phyloP scores from a whole-genome alignment of 2,888 invertebrate species.

The Cantharis rustica region DNA sequence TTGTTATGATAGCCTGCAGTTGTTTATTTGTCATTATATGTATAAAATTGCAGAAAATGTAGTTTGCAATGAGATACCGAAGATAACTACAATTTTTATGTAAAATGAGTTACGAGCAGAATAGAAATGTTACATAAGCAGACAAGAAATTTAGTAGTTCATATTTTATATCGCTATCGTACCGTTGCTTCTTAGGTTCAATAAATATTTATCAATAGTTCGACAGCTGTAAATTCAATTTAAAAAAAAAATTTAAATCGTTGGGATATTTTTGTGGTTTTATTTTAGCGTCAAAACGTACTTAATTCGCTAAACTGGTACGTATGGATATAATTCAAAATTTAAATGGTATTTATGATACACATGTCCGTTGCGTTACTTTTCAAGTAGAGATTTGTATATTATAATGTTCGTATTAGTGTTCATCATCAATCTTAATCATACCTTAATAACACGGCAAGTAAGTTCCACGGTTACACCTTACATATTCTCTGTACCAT shows the following conservation, averaged over 20 bases:
- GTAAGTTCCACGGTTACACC: slow-evolving; percentile 27
- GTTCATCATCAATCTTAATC: slow-evolving; percentile 27
- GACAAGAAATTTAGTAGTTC: background rate
- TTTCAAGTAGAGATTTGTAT: slow-evolving; percentile 6
- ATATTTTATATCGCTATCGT: background rate
- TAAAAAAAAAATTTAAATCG: background rate
- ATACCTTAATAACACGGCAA: slow-evolving; percentile 21
- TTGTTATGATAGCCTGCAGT: slow-evolving; percentile 6
- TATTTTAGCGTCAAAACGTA: background rate
- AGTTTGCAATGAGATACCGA: background rate
- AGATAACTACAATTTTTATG: background rate
- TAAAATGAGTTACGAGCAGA: background rate
- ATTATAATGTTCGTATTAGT: background rate
- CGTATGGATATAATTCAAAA: background rate
- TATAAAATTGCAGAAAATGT: slow-evolving; percentile 13
- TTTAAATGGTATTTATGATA: background rate
- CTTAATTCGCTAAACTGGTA: background rate
- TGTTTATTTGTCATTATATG: slow-evolving; percentile 16
- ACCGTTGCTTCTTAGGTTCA: background rate
- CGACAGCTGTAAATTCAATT: background rate
- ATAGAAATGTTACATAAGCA: background rate
- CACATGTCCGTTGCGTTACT: slow-evolving; percentile 9
- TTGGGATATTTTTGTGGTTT: background rate
- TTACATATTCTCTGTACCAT: slow-evolving; percentile 11
- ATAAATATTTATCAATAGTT: background rate